Evolutionary conservation across 2,797 vertebrate species (phyloP).

Genomic region (Petrocephalus sullivani): DNA sequence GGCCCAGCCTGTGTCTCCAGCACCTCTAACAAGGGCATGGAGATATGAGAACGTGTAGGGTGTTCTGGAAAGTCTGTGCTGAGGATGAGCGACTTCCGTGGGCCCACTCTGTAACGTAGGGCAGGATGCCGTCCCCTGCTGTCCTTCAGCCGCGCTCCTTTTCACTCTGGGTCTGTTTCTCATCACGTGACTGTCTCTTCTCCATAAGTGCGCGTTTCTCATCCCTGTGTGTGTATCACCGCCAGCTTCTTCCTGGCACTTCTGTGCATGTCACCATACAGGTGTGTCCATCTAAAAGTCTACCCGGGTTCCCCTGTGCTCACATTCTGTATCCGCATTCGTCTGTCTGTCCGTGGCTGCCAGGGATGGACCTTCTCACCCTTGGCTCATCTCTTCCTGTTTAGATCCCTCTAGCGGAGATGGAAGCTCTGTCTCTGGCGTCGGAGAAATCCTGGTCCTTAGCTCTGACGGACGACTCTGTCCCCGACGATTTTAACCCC

Average conservation of each 20-base stretch:
- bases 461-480: slow-evolving; percentile 94
- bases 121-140: background rate
- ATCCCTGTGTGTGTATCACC: background rate
- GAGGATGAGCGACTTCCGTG: background rate
- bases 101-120: background rate
- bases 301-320: background rate
- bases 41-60: background rate
- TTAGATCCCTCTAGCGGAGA: slow-evolving; percentile 99
- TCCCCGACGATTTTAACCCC: slow-evolving; percentile 87
- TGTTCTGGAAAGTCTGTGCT: background rate
- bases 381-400: slow-evolving; percentile 82
- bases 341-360: slow-evolving; percentile 24
- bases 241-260: background rate
- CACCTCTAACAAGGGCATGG: background rate
- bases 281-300: slow-evolving; percentile 22
- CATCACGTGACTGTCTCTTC: background rate
- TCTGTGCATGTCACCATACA: slow-evolving; percentile 7
- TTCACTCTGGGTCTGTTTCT: background rate
- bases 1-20: background rate
- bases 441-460: slow-evolving; percentile 98
- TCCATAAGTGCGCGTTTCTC: background rate
- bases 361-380: slow-evolving; percentile 70
- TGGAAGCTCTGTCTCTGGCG: slow-evolving; percentile 98
- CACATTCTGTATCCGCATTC: background rate
- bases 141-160: background rate